These are phyloP conservation scores for Baronia brevicornis DNA, from an alignment of 2,888 invertebrate species.

Conservation along the genomic window DNA sequence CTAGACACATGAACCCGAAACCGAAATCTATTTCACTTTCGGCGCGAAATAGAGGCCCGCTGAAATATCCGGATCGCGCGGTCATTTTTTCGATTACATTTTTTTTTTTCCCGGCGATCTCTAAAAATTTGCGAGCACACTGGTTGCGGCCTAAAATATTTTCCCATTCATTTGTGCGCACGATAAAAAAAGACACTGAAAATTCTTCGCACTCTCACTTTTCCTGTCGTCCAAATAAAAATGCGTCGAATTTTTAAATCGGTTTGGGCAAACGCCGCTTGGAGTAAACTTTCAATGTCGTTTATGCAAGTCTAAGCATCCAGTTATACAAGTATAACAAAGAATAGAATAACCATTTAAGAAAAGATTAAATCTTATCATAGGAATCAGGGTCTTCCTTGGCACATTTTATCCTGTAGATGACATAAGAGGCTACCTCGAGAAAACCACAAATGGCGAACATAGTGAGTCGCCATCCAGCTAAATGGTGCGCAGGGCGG, in stretches of 20 bases:
- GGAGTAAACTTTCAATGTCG: slow-evolving; percentile 19
- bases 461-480: too few relatives aligned
- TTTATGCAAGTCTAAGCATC: too few relatives aligned
- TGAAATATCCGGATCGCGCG: slow-evolving; percentile 20
- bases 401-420: too few relatives aligned
- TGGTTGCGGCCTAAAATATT: slow-evolving; percentile 33
- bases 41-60: slow-evolving; percentile 21
- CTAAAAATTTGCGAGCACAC: slow-evolving; percentile 34
- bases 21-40: slow-evolving; percentile 27
- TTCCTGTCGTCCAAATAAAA: slow-evolving; percentile 38
- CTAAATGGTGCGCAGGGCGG: too few relatives aligned
- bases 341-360: too few relatives aligned
- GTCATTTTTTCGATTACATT: slow-evolving; percentile 14
- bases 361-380: too few relatives aligned
- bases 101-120: slow-evolving; percentile 23
- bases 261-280: slow-evolving; percentile 23
- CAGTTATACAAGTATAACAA: too few relatives aligned
- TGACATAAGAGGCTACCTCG: too few relatives aligned
- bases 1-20: slow-evolving; percentile 17
- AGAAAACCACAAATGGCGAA: too few relatives aligned
- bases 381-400: too few relatives aligned
- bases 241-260: slow-evolving; percentile 28
- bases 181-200: slow-evolving; percentile 33
- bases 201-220: slow-evolving; percentile 36
- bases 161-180: slow-evolving; percentile 35